A percentile compares a stretch with the other conserved stretches of the same genome.
phyloP scores from a whole-genome alignment of 2,797 vertebrate species.

The Bradypodion ventrale region DNA sequence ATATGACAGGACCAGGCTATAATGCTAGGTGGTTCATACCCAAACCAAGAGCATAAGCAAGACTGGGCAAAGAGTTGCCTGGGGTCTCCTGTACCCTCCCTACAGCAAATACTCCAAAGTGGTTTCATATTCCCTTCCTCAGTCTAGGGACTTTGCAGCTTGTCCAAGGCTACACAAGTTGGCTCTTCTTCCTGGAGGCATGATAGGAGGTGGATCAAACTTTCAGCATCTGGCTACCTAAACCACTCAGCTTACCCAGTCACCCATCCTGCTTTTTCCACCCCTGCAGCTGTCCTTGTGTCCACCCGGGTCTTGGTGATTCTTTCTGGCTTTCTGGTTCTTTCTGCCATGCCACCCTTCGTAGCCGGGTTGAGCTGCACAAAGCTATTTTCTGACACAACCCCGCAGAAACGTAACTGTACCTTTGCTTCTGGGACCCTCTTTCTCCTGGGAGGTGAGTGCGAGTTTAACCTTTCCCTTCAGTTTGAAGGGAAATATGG shows the following conservation, averaged over 20 bases:
- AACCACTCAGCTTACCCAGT: too few species aligned
- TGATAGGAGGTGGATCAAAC: too few species aligned
- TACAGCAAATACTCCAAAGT: too few species aligned
- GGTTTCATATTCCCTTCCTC: too few species aligned
- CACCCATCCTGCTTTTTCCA: background rate
- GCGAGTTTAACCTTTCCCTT: too few species aligned
- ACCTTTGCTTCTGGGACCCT: conserved; percentile 54
- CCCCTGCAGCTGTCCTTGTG: conserved; percentile 33
- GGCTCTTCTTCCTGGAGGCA: too few species aligned
- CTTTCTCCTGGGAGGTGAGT: conserved; percentile 52
- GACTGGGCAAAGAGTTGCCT: too few species aligned
- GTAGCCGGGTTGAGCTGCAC: conserved; percentile 54
- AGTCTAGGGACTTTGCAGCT: too few species aligned
- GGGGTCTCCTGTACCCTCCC: too few species aligned
- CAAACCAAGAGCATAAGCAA: background rate
- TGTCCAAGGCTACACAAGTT: too few species aligned
- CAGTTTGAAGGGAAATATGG: too few species aligned
- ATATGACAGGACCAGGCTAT: background rate
- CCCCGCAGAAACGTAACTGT: conserved; percentile 36
- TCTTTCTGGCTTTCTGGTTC: conserved; percentile 24
- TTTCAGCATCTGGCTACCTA: too few species aligned
- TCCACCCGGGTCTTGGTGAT: conserved; percentile 46
- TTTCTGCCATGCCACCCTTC: conserved; percentile 40
- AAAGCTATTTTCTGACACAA: conserved; percentile 5
- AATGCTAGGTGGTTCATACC: background rate